Percentiles rank a stretch among this genome's conserved stretches.
These are phyloP conservation scores for Orchestes rusci DNA, from an alignment of 2,888 invertebrate species.

Conservation along the genomic window DNA sequence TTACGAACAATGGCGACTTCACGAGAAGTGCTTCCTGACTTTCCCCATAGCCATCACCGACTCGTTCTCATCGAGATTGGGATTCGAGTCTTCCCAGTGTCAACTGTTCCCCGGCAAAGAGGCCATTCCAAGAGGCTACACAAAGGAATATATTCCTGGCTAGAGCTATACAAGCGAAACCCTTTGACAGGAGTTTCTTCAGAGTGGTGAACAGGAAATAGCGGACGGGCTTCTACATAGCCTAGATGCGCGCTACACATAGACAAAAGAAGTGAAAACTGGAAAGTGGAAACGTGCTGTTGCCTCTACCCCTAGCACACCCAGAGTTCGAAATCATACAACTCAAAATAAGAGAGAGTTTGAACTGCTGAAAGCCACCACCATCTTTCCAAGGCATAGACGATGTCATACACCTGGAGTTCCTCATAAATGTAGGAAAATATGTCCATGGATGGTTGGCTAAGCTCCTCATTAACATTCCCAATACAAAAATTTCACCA, in stretches of 20 bases:
- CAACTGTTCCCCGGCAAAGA: not conserved
- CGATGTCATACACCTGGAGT: too few species aligned
- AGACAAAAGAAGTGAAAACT: constrained; percentile 2
- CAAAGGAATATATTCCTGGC: too few species aligned
- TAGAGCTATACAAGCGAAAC: constrained; percentile 8
- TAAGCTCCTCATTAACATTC: too few species aligned
- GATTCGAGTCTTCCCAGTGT: not conserved
- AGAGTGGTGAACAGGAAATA: constrained; percentile 12
- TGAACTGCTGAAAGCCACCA: not conserved
- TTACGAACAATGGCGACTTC: too few species aligned
- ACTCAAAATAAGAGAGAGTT: not conserved
- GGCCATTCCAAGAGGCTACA: constrained; percentile 1
- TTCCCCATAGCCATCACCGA: not conserved
- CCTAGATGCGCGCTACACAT: constrained; percentile 10
- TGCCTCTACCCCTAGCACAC: too few species aligned
- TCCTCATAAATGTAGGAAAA: too few species aligned
- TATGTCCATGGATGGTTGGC: too few species aligned
- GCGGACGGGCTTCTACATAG: constrained; percentile 16
- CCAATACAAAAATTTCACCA: too few species aligned
- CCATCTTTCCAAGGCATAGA: too few species aligned
- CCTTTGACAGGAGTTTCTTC: constrained; percentile 4
- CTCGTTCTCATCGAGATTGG: constrained; percentile 1
- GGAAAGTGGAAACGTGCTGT: too few species aligned
- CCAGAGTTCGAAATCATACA: too few species aligned
- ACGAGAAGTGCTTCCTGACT: too few species aligned